phyloP scores from a whole-genome alignment of 2,113 vertebrate species.

The Pelodiscus sinensis region DNA sequence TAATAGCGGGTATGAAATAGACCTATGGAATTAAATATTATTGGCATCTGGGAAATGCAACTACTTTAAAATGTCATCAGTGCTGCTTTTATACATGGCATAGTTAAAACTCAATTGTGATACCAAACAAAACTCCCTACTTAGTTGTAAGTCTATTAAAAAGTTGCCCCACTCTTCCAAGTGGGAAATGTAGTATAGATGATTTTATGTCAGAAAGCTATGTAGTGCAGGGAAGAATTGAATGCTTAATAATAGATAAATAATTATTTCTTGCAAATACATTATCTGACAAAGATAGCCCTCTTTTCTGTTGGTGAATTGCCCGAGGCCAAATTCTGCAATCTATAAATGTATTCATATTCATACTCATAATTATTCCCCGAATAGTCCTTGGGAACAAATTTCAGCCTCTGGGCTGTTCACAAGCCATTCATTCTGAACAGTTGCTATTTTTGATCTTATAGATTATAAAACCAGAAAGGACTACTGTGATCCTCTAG shows the following conservation, averaged over 20 bases:
- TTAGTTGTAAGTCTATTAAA: background rate
- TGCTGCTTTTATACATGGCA: background rate
- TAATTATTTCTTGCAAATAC: background rate
- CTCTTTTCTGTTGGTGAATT: background rate
- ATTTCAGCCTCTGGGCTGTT: background rate
- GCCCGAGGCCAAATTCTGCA: background rate
- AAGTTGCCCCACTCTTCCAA: background rate
- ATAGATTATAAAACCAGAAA: background rate
- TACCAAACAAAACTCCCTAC: background rate
- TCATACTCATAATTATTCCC: background rate
- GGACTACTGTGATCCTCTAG: background rate
- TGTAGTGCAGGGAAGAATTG: background rate
- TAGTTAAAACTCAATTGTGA: background rate
- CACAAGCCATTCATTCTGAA: background rate
- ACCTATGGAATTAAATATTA: background rate
- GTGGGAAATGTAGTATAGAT: background rate
- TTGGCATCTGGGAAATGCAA: background rate
- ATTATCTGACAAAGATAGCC: background rate
- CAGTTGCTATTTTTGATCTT: background rate
- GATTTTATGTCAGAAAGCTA: background rate
- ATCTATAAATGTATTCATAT: background rate
- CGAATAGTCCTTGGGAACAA: background rate
- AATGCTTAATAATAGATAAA: background rate
- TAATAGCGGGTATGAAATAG: background rate
- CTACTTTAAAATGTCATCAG: background rate